A percentile compares a stretch with the other conserved stretches of the same genome.
phyloP scores from a whole-genome alignment of 2,797 vertebrate genomes.

The Danio aesculapii region DNA sequence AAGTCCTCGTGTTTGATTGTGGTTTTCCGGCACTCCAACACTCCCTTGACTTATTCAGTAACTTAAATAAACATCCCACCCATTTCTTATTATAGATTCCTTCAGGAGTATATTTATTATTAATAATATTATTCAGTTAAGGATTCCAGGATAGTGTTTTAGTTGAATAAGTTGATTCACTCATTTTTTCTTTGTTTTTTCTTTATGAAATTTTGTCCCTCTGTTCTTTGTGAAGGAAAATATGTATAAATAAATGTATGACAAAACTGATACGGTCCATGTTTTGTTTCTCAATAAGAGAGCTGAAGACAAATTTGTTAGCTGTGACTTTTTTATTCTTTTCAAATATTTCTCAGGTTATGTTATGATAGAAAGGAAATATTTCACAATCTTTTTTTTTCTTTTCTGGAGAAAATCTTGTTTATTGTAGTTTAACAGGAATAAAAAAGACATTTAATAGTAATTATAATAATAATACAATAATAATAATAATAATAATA shows the following conservation, averaged over 20 bases:
- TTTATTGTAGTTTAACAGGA: too few relatives aligned
- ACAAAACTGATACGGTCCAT: slow-evolving; percentile 53
- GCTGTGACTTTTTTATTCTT: too few relatives aligned
- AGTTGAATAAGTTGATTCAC: slow-evolving; percentile 63
- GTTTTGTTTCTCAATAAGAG: background rate
- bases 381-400: too few relatives aligned
- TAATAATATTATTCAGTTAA: slow-evolving; percentile 11
- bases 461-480: too few relatives aligned
- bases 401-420: too few relatives aligned
- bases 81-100: slow-evolving; percentile 11
- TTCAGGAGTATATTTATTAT: slow-evolving; percentile 30
- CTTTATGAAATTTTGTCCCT: slow-evolving; percentile 69
- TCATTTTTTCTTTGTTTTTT: slow-evolving; percentile 58
- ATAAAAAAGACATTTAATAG: too few relatives aligned
- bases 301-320: too few relatives aligned
- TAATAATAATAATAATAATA: too few relatives aligned
- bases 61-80: slow-evolving; percentile 14
- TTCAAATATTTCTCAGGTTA: too few relatives aligned
- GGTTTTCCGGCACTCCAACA: slow-evolving; percentile 12
- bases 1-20: background rate
- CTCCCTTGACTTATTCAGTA: slow-evolving; percentile 26
- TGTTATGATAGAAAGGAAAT: too few relatives aligned
- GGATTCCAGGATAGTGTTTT: slow-evolving; percentile 58
- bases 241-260: slow-evolving; percentile 82
- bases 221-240: slow-evolving; percentile 80